Evolutionary conservation across 2,888 invertebrate species (phyloP).

Genomic region (Clistopyga incitator): DNA sequence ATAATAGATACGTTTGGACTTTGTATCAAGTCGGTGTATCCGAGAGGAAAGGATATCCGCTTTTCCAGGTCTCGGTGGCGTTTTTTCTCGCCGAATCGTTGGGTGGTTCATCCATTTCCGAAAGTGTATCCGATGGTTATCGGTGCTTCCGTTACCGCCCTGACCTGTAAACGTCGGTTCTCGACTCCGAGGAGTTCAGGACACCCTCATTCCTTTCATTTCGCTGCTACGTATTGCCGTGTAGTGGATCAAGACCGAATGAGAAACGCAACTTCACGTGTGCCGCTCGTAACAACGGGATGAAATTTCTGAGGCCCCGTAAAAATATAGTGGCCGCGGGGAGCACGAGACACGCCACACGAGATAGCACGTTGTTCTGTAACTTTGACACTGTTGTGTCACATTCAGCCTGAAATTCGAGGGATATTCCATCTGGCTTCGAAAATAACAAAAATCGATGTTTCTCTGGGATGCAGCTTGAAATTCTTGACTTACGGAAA

Average conservation of each 20-base stretch:
- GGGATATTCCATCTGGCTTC: too few relatives aligned
- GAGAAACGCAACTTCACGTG: conserved; percentile 22
- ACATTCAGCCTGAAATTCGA: too few relatives aligned
- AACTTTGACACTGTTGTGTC: background rate
- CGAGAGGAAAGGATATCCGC: background rate
- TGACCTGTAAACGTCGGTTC: conserved; percentile 33
- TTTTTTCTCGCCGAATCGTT: conserved; percentile 9
- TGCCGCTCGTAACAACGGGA: conserved; percentile 37
- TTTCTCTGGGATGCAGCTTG: too few relatives aligned
- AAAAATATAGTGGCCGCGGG: background rate
- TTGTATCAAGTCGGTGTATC: background rate
- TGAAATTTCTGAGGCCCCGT: conserved; percentile 33
- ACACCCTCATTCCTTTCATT: conserved; percentile 13
- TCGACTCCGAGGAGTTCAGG: background rate
- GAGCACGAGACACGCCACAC: background rate
- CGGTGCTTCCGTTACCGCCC: conserved; percentile 55
- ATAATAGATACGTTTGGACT: background rate
- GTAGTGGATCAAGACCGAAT: conserved; percentile 5
- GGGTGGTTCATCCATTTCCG: conserved; percentile 58
- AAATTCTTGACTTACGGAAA: too few relatives aligned
- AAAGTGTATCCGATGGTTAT: conserved; percentile 64
- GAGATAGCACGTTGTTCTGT: background rate
- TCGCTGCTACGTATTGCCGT: background rate
- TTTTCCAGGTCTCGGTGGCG: background rate
- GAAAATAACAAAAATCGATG: too few relatives aligned